Conservation (phyloP, 1,140 invertebrate species). For the Akabosia matsudoensis region DNA sequence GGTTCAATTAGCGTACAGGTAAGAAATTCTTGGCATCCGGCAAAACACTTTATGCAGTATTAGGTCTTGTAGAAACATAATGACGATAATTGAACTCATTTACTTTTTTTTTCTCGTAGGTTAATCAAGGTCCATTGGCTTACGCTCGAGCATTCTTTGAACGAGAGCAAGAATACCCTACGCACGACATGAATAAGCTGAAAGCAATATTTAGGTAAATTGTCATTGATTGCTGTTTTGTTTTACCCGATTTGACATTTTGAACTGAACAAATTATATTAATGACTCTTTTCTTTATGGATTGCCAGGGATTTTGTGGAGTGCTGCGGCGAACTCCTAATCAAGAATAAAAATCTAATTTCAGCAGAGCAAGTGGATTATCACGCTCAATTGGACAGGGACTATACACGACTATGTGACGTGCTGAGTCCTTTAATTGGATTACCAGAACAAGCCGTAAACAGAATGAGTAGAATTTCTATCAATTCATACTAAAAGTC, state of each 20-base stretch:
- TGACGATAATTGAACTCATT: no score
- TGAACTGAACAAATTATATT: neutral
- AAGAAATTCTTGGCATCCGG: neutral
- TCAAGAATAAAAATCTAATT: slow-evolving; percentile 44
- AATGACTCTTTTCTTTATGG: neutral
- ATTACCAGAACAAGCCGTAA: slow-evolving; percentile 41
- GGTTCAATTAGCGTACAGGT: slow-evolving; percentile 46
- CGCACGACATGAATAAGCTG: slow-evolving; percentile 43
- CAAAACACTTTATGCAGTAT: no score
- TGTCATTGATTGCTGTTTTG: neutral
- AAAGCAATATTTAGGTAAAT: slow-evolving; percentile 46
- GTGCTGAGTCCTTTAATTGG: slow-evolving; percentile 36
- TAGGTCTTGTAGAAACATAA: no score
- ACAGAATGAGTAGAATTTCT: slow-evolving; percentile 46
- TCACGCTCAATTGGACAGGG: slow-evolving; percentile 40
- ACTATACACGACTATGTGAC: slow-evolving; percentile 40
- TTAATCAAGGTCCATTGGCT: slow-evolving; percentile 46
- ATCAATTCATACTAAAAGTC: slow-evolving; percentile 43
- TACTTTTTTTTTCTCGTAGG: slow-evolving; percentile 28
- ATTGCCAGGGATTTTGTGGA: slow-evolving; percentile 46
- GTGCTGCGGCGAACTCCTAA: slow-evolving; percentile 45
- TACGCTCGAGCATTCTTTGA: slow-evolving; percentile 47
- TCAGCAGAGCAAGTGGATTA: slow-evolving; percentile 43
- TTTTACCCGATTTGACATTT: neutral
- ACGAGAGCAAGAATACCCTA: slow-evolving; percentile 44